Evolutionary conservation across 2,113 vertebrate species (phyloP).

Genomic region (Muntiacus muntjak): DNA sequence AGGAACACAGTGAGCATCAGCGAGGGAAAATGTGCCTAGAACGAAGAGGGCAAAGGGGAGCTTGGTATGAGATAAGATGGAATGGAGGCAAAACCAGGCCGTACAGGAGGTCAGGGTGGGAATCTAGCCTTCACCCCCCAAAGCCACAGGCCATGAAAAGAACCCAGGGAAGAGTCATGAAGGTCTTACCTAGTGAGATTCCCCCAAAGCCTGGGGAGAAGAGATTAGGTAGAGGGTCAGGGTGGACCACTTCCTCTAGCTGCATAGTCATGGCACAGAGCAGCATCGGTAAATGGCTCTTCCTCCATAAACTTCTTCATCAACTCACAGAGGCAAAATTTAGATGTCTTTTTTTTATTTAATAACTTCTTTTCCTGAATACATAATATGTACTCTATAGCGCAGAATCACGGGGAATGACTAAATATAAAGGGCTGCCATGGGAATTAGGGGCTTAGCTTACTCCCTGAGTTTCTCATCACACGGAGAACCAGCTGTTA

Average conservation of each 20-base stretch:
- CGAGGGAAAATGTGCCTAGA: neutral
- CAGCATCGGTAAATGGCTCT: neutral
- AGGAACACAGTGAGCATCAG: neutral
- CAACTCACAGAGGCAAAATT: neutral
- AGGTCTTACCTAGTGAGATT: neutral
- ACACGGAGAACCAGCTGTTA: neutral
- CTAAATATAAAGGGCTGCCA: neutral
- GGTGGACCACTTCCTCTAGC: neutral
- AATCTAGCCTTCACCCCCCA: neutral
- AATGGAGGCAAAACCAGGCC: neutral
- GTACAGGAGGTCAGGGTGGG: accelerated
- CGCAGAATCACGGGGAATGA: neutral
- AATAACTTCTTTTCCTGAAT: neutral
- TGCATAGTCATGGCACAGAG: too few species aligned
- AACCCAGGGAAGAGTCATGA: neutral
- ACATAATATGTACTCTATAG: neutral
- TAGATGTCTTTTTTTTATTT: neutral
- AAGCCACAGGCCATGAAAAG: neutral
- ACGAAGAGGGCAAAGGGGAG: neutral
- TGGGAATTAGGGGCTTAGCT: neutral
- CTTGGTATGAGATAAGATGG: neutral
- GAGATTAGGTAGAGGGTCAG: neutral
- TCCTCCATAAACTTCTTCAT: neutral
- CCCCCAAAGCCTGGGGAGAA: neutral
- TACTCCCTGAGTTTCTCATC: neutral